A percentile compares a stretch with the other conserved stretches of the same genome.
These are phyloP conservation scores for Xiphorhynchus erythropygius DNA, from an alignment of 2,797 vertebrate species.

Conservation along the genomic window DNA sequence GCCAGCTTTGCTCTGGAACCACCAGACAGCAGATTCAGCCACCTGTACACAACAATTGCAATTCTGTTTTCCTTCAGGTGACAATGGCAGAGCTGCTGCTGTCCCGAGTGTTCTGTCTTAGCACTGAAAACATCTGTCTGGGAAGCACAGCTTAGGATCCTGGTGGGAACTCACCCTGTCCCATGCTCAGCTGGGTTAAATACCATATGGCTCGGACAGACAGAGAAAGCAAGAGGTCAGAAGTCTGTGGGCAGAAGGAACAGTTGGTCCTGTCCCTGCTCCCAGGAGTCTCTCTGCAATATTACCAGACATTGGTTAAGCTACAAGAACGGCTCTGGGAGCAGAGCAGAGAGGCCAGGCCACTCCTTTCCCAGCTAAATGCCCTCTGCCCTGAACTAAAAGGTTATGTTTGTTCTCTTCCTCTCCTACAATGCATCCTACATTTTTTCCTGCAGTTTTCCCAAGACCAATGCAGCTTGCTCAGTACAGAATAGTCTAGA, in stretches of 20 bases:
- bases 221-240: neutral
- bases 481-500: neutral
- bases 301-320: neutral
- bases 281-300: neutral
- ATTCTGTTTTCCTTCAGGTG: neutral
- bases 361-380: neutral
- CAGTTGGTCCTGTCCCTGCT: neutral
- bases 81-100: neutral
- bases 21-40: neutral
- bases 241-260: neutral
- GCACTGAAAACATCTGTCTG: neutral
- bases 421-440: neutral
- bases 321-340: neutral
- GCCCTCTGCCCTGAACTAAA: neutral
- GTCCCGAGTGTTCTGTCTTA: neutral
- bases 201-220: neutral
- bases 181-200: neutral
- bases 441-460: neutral
- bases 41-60: neutral
- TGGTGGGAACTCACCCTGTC: neutral
- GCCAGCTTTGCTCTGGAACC: neutral
- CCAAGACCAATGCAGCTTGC: neutral
- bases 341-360: neutral
- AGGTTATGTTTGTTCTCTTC: neutral
- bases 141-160: neutral